Evolutionary conservation across 2,113 vertebrate species (phyloP).

Genomic region (Chunga burmeisteri): DNA sequence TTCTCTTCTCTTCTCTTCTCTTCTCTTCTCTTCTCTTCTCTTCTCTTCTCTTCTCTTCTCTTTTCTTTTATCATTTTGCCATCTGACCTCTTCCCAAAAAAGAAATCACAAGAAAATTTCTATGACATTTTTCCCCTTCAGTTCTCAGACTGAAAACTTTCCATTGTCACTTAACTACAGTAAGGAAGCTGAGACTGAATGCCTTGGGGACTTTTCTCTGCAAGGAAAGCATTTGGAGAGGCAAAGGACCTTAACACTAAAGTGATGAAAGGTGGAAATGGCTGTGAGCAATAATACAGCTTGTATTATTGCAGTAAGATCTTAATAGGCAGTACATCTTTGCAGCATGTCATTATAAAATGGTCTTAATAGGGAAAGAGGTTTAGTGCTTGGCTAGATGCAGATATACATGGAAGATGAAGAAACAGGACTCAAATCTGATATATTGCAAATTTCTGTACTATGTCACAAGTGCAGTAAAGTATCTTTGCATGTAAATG

Average conservation of each 20-base stretch:
- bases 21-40: accelerated
- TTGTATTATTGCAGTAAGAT: neutral
- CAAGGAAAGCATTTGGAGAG: neutral
- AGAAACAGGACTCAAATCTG: neutral
- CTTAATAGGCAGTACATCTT: neutral
- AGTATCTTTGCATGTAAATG: neutral
- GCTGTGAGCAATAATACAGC: neutral
- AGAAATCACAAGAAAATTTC: neutral
- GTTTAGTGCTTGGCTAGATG: neutral
- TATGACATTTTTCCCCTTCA: neutral
- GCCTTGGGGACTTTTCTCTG: neutral
- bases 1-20: too few relatives aligned
- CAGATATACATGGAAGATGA: neutral
- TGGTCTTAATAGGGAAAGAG: neutral
- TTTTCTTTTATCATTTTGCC: neutral
- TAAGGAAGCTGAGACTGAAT: neutral
- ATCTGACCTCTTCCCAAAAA: neutral
- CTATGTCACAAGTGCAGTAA: neutral
- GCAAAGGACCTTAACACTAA: neutral
- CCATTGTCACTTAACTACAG: neutral
- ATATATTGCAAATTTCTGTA: neutral
- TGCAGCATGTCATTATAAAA: neutral
- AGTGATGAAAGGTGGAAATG: neutral
- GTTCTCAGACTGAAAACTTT: neutral
- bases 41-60: too few relatives aligned